These are phyloP conservation scores for Prunella himalayana DNA, from an alignment of 2,113 vertebrate species.

Conservation along the genomic window DNA sequence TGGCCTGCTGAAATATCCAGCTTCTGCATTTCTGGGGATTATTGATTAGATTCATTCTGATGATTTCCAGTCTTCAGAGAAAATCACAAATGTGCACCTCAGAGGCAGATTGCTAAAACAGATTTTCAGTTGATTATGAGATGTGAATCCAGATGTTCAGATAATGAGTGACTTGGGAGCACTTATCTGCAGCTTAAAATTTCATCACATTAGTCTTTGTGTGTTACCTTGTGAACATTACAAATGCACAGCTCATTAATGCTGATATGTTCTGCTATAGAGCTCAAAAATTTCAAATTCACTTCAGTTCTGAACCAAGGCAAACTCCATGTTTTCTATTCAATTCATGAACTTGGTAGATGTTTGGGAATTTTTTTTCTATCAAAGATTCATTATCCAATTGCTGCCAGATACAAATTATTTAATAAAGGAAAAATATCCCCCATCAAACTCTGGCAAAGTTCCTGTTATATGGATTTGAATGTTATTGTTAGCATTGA, in stretches of 20 bases:
- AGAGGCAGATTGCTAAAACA: not conserved
- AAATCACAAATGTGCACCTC: accelerated
- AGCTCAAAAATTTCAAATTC: not conserved
- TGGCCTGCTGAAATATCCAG: not conserved
- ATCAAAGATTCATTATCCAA: not conserved
- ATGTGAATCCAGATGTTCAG: not conserved
- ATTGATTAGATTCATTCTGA: not conserved
- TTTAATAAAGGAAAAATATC: not conserved
- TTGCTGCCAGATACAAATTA: not conserved
- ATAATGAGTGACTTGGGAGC: not conserved
- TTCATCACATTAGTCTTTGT: not conserved
- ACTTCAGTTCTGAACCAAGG: not conserved
- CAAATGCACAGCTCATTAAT: not conserved
- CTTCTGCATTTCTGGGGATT: not conserved
- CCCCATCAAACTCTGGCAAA: not conserved
- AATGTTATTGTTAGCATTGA: not conserved
- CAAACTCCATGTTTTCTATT: not conserved
- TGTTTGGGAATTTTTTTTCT: not conserved
- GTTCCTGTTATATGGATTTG: not conserved
- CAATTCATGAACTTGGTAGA: not conserved
- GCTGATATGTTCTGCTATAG: not conserved
- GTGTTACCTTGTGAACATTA: not conserved
- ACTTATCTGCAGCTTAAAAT: not conserved
- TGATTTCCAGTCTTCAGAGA: not conserved
- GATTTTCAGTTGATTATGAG: not conserved